These are phyloP conservation scores for Ornithoptera priamus DNA, from an alignment of 2,888 invertebrate genomes.

Conservation along the genomic window DNA sequence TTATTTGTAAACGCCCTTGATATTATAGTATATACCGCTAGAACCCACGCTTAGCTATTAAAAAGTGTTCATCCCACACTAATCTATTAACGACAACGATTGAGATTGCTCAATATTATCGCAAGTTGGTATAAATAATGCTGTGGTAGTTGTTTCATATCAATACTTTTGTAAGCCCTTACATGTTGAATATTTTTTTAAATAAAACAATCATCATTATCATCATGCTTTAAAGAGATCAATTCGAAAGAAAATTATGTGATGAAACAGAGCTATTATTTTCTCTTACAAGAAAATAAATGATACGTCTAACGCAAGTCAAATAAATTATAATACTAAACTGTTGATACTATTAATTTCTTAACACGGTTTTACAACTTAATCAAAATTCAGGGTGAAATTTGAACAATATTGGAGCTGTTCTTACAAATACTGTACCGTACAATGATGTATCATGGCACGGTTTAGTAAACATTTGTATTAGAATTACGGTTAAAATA, in stretches of 20 bases:
- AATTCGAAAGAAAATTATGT: neutral
- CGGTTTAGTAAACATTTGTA: conserved; percentile 22
- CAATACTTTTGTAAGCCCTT: too few species aligned
- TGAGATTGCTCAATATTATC: conserved; percentile 22
- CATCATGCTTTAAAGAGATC: too few species aligned
- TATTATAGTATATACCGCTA: neutral
- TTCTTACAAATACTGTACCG: conserved; percentile 2
- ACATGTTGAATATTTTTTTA: too few species aligned
- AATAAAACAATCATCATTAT: too few species aligned
- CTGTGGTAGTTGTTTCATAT: neutral
- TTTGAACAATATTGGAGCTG: neutral
- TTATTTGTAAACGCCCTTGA: conserved; percentile 7
- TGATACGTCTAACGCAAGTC: too few species aligned
- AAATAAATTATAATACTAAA: neutral
- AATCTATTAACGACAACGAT: conserved; percentile 7
- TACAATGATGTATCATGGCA: conserved; percentile 8
- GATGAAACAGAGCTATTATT: too few species aligned
- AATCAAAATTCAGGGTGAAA: neutral
- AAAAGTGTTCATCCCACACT: conserved; percentile 24
- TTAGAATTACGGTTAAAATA: conserved; percentile 19
- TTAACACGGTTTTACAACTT: neutral
- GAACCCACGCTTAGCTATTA: conserved; percentile 13
- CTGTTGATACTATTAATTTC: neutral
- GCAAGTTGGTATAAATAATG: conserved; percentile 9
- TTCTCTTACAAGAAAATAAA: too few species aligned